These are phyloP conservation scores for Aphaenogaster rudis DNA, from an alignment of 1,140 invertebrate species.

Conservation along the genomic window DNA sequence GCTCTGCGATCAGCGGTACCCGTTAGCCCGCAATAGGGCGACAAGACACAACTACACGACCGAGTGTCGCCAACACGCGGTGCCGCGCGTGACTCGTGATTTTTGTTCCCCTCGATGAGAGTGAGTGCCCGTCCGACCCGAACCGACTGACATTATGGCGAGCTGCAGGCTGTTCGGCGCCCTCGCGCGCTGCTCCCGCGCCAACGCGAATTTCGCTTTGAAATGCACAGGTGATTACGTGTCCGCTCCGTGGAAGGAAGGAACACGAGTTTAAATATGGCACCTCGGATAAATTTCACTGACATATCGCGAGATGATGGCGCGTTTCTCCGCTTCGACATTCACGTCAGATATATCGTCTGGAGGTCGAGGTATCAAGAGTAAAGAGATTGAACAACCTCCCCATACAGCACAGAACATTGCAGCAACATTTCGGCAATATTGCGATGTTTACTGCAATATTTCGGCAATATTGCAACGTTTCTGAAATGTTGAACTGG, in stretches of 20 bases:
- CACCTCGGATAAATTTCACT: not conserved
- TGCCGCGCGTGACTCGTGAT: not conserved
- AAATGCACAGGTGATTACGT: slow-evolving; percentile 82
- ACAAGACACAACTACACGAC: not conserved
- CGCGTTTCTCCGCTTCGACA: not conserved
- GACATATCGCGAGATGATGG: no score
- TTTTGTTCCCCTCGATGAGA: not conserved
- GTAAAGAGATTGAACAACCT: not conserved
- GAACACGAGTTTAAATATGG: not conserved
- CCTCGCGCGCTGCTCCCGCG: slow-evolving; percentile 78
- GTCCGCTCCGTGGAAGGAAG: not conserved
- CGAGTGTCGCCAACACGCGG: not conserved
- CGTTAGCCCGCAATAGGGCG: not conserved
- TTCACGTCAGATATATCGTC: not conserved
- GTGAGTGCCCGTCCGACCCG: not conserved
- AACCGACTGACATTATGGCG: slow-evolving; percentile 79
- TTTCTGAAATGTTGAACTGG: no score
- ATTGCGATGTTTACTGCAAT: no score
- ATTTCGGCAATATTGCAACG: no score
- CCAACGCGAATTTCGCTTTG: slow-evolving; percentile 78
- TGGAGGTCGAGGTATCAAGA: not conserved
- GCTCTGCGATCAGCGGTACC: not conserved
- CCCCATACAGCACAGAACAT: no score
- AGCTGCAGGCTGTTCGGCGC: slow-evolving; percentile 83
- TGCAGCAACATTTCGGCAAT: no score